phyloP scores from a whole-genome alignment of 2,797 vertebrate genomes.

The Aratinga solstitialis region DNA sequence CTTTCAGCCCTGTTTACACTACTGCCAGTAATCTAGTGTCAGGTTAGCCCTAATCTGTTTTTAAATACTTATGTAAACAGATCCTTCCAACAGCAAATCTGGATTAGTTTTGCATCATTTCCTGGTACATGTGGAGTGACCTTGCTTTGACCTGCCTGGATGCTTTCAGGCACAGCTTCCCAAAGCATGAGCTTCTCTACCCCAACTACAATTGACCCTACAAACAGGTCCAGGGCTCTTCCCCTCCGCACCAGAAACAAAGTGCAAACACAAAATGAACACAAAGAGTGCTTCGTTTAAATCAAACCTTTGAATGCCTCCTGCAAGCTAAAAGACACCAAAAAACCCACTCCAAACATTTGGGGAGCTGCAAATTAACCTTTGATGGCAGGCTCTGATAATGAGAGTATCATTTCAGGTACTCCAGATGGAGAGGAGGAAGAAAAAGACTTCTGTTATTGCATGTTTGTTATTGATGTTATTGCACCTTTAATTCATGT shows the following conservation, averaged over 20 bases:
- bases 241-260: not conserved
- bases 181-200: conserved; percentile 22
- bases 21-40: conserved; percentile 79
- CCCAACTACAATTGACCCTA: not conserved
- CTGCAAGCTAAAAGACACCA: not conserved
- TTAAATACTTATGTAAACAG: conserved; percentile 91
- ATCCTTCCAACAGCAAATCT: conserved; percentile 81
- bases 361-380: conserved; percentile 22
- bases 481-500: not conserved
- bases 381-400: conserved; percentile 35
- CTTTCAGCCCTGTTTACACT: conserved; percentile 76
- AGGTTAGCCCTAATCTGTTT: conserved; percentile 87
- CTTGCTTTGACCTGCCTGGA: conserved; percentile 68
- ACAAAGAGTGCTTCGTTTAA: not conserved
- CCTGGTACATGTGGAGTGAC: conserved; percentile 76
- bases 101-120: conserved; percentile 89
- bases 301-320: not conserved
- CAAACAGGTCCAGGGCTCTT: not conserved
- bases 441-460: not conserved
- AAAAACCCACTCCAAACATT: not conserved
- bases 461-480: too few relatives aligned
- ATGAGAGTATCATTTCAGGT: not conserved
- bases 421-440: conserved; percentile 15
- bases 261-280: conserved; percentile 1
- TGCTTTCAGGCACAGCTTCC: conserved; percentile 65